phyloP scores from a whole-genome alignment of 2,113 vertebrate genomes.

The Ophiodon elongatus region DNA sequence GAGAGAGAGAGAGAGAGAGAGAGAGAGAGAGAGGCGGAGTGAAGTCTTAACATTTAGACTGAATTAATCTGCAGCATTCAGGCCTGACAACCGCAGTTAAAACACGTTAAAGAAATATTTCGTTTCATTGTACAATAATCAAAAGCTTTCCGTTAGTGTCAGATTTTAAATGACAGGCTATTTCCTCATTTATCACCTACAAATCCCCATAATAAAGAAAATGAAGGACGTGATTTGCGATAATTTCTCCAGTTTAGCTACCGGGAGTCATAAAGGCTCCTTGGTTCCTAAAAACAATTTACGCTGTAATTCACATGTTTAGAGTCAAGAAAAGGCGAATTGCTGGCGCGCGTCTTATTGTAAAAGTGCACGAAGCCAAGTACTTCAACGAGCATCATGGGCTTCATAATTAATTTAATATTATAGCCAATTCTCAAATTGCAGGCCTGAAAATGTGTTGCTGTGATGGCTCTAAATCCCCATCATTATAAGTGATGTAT shows the following conservation, averaged over 20 bases:
- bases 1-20: too few species aligned
- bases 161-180: neutral
- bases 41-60: neutral
- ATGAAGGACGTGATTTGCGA: conserved; percentile 26
- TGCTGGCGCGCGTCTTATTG: conserved; percentile 27
- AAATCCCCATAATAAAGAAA: neutral
- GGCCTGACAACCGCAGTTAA: neutral
- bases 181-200: conserved; percentile 13
- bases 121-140: neutral
- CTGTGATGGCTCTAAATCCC: conserved; percentile 3
- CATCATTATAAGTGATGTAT: conserved; percentile 13
- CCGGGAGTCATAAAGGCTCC: conserved; percentile 14
- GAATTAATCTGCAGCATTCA: neutral
- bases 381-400: conserved; percentile 9
- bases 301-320: conserved; percentile 12
- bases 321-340: conserved; percentile 26
- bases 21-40: neutral
- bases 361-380: conserved; percentile 25
- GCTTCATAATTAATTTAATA: conserved; percentile 49
- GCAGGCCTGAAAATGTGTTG: neutral
- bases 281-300: conserved; percentile 35
- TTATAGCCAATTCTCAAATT: conserved; percentile 11
- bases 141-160: neutral
- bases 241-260: conserved; percentile 30
- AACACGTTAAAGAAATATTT: neutral